phyloP scores from a whole-genome alignment of 2,888 invertebrate genomes.

The Crocallis elinguaria region DNA sequence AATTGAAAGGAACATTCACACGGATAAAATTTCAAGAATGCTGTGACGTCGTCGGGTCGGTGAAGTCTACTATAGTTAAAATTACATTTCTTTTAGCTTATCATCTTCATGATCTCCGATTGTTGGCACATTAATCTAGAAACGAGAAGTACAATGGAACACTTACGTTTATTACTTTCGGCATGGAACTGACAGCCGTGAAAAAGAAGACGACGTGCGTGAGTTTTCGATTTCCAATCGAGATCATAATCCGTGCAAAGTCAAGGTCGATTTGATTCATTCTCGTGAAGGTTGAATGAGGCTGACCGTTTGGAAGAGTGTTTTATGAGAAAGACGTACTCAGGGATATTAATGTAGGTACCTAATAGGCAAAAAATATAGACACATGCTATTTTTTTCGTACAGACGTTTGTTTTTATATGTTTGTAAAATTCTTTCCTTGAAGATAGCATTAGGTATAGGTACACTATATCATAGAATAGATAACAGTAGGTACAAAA shows the following conservation, averaged over 20 bases:
- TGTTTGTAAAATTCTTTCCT: too few relatives aligned
- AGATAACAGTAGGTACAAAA: too few relatives aligned
- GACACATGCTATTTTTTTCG: too few relatives aligned
- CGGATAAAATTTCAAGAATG: conserved; percentile 8
- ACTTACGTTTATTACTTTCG: conserved; percentile 66
- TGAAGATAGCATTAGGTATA: too few relatives aligned
- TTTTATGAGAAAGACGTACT: too few relatives aligned
- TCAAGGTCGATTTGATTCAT: conserved; percentile 62
- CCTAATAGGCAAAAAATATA: too few relatives aligned
- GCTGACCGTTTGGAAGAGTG: background rate
- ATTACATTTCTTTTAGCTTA: conserved; percentile 41
- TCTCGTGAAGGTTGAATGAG: conserved; percentile 21
- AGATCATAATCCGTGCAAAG: conserved; percentile 55
- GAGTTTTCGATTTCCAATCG: conserved; percentile 66
- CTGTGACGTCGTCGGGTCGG: conserved; percentile 9
- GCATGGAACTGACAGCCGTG: conserved; percentile 60
- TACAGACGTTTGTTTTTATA: too few relatives aligned
- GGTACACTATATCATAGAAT: too few relatives aligned
- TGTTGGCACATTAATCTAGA: conserved; percentile 64
- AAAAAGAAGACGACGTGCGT: conserved; percentile 61
- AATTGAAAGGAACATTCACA: conserved; percentile 20
- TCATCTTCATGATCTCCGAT: conserved; percentile 29
- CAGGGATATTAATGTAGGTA: too few relatives aligned
- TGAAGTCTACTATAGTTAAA: conserved; percentile 18
- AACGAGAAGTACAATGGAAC: conserved; percentile 50